A percentile compares a stretch with the other conserved stretches of the same genome.
These are phyloP conservation scores for Pararge aegeria DNA, from an alignment of 1,140 invertebrate species.

Conservation along the genomic window DNA sequence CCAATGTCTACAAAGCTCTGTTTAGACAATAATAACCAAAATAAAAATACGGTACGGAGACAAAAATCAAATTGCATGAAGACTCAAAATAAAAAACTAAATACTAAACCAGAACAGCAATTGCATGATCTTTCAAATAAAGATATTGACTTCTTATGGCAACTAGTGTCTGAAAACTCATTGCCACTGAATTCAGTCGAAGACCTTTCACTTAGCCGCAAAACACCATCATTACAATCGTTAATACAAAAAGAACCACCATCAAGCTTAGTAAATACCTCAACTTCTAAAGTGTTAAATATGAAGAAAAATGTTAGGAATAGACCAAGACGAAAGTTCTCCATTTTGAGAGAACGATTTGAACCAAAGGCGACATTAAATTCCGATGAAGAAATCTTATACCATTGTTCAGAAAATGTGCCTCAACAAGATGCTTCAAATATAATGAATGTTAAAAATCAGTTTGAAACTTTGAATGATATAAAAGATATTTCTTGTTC, in stretches of 20 bases:
- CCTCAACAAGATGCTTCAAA: constrained; percentile 41
- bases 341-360: constrained; percentile 81
- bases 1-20: constrained; percentile 30
- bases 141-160: constrained; percentile 75
- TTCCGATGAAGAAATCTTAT: constrained; percentile 74
- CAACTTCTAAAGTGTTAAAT: constrained; percentile 53
- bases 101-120: constrained; percentile 46
- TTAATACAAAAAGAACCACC: constrained; percentile 69
- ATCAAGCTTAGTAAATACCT: constrained; percentile 40
- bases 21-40: constrained; percentile 37
- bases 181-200: constrained; percentile 51
- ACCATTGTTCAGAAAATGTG: constrained; percentile 54
- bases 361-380: constrained; percentile 78
- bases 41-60: constrained; percentile 45
- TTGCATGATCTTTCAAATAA: constrained; percentile 73
- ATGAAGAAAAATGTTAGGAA: constrained; percentile 66
- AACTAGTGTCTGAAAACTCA: constrained; percentile 70
- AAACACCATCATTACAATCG: constrained; percentile 74
- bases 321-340: constrained; percentile 81
- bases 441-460: constrained; percentile 55
- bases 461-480: constrained; percentile 48
- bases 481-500: constrained; percentile 33
- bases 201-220: constrained; percentile 57
- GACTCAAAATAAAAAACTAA: constrained; percentile 48
- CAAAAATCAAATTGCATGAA: constrained; percentile 47